Conservation (phyloP, 2,113 vertebrate genomes). For the Megatriorchis doriae region DNA sequence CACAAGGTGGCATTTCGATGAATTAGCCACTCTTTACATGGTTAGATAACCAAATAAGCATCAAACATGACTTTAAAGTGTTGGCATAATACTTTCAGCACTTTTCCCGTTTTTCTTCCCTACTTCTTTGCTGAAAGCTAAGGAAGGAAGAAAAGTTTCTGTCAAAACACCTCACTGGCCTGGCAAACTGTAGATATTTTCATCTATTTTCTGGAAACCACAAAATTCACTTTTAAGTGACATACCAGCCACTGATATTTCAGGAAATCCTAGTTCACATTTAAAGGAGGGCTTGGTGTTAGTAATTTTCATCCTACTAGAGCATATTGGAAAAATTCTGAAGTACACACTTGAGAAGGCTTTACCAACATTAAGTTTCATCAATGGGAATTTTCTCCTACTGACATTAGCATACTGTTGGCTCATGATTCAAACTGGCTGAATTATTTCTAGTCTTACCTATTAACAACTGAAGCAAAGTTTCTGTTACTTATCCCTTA, state of each 20-base stretch:
- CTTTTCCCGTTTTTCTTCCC: background rate
- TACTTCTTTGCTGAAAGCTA: background rate
- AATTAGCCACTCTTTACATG: background rate
- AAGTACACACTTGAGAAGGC: background rate
- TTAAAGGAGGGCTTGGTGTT: background rate
- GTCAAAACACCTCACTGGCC: background rate
- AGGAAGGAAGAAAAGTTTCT: background rate
- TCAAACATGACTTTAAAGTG: too few relatives aligned
- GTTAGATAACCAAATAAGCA: background rate
- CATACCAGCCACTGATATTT: background rate
- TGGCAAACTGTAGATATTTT: background rate
- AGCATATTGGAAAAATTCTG: too few relatives aligned
- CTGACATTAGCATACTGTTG: background rate
- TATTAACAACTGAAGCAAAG: background rate
- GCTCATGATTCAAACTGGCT: background rate
- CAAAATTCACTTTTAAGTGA: background rate
- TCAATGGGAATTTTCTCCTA: background rate
- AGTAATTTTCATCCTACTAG: background rate
- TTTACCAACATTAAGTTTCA: background rate
- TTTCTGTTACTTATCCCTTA: background rate
- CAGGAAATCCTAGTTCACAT: background rate
- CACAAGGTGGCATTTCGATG: background rate
- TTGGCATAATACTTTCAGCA: background rate
- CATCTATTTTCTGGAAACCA: background rate
- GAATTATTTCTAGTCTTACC: background rate